These are phyloP conservation scores for Phyllopteryx taeniolatus DNA, from an alignment of 2,113 vertebrate species.

Conservation along the genomic window DNA sequence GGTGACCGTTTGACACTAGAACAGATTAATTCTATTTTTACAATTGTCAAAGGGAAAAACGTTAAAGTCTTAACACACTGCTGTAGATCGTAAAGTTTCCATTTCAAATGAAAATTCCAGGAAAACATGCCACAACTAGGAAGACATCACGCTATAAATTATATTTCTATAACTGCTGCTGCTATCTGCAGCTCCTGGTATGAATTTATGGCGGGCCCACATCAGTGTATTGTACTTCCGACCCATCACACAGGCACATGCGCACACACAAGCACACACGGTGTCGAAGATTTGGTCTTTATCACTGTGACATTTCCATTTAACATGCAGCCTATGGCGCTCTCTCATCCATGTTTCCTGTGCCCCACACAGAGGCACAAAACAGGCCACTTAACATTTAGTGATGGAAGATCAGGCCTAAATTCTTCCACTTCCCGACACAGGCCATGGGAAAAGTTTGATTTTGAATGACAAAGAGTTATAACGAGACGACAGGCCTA, in stretches of 20 bases:
- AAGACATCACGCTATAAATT: slow-evolving; percentile 33
- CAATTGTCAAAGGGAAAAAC: not conserved
- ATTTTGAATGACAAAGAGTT: slow-evolving; percentile 37
- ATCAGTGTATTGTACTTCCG: slow-evolving; percentile 34
- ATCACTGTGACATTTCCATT: slow-evolving; percentile 70
- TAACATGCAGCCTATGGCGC: slow-evolving; percentile 47
- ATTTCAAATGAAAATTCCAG: slow-evolving; percentile 47
- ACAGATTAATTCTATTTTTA: not conserved
- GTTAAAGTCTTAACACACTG: not conserved
- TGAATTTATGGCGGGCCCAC: slow-evolving; percentile 53
- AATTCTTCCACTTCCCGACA: slow-evolving; percentile 38
- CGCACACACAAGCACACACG: slow-evolving; percentile 15
- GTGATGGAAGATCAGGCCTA: slow-evolving; percentile 41
- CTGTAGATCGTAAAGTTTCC: not conserved
- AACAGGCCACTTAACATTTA: slow-evolving; percentile 60
- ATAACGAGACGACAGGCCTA: slow-evolving; percentile 21
- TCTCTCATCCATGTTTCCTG: slow-evolving; percentile 58
- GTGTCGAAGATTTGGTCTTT: slow-evolving; percentile 57
- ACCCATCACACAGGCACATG: slow-evolving; percentile 24
- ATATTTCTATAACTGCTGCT: not conserved
- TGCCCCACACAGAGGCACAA: slow-evolving; percentile 49
- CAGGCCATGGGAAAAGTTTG: slow-evolving; percentile 43
- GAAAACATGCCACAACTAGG: slow-evolving; percentile 43
- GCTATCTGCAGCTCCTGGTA: slow-evolving; percentile 49
- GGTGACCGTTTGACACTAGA: not conserved